Base-by-base conservation (phyloP, 2,888 invertebrate genomes). In the Drosophila acutilabella region DNA sequence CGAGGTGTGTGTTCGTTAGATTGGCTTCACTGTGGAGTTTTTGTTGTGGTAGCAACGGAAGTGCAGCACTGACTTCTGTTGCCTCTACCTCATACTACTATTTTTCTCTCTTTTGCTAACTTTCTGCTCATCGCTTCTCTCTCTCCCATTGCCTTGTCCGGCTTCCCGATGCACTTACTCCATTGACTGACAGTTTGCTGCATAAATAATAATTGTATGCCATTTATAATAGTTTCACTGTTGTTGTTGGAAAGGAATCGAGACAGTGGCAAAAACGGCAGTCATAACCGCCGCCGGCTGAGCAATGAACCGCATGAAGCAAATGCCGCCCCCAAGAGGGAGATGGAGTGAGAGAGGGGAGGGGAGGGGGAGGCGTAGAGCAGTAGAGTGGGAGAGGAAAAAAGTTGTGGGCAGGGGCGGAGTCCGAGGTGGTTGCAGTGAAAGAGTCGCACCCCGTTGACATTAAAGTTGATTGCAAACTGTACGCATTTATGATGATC, bases 381-480 rank as follows among this genome's bases (percentile, higher is more conserved):
- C 18, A 38, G 45, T 45, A 23, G 7, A 3, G 40, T 7, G 33
- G 23, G n/a, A 18, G 14, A 10, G 6, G 16, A 16, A 20, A 26
- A 20, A 23, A 14, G 48, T 47, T 13, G 10, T 11, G 6, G 8
- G 4, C 8, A 14, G 6, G 7, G 36, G 2, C 36, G 36, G 45
- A 1, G 26, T 11, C 36, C 2, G 3, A 36, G 50, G 11, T 10
- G 30, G 4, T 2, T 41, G 53, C 60, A 40, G 57, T 72, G 64
- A 64, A 64, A 62, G 47, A 48, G 61, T 38, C 64, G 78, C 75
- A 75, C 78, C 78, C 78, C 75, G 72, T 78, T 75, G 78, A 78
- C 81, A 83, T 86, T 86, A 79, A 83, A 84, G 81, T 81, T 83
- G 83, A 83, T 83, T 87, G 87, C 83, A 81, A 83, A 84, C 87